A percentile compares a stretch with the other conserved stretches of the same genome.
phyloP scores from a whole-genome alignment of 2,113 vertebrate species.

The Sorex fumeus region DNA sequence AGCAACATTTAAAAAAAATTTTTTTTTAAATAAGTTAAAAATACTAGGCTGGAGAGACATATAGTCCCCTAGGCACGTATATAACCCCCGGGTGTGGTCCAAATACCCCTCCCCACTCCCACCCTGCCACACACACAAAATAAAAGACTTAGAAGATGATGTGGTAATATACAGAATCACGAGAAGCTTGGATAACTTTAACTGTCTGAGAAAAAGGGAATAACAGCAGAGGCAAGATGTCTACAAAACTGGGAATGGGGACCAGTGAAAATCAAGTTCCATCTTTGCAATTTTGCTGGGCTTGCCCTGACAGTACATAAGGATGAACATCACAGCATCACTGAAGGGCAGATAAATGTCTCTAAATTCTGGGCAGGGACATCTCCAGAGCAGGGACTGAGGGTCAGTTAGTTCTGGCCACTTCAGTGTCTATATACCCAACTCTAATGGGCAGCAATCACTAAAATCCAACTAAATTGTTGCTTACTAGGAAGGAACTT shows the following conservation, averaged over 20 bases:
- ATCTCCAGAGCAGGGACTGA: neutral
- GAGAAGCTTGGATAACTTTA: conserved; percentile 6
- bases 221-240: neutral
- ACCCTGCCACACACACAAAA: neutral
- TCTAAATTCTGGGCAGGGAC: neutral
- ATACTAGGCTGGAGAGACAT: too few relatives aligned
- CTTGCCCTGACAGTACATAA: neutral
- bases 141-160: neutral
- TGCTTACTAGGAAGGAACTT: neutral
- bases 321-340: neutral
- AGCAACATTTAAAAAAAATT: too few relatives aligned
- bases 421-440: too few relatives aligned
- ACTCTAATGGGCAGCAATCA: neutral
- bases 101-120: too few relatives aligned
- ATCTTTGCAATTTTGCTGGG: neutral
- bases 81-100: too few relatives aligned
- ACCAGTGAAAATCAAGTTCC: conserved; percentile 22
- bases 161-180: neutral
- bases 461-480: neutral
- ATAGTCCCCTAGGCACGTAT: too few relatives aligned
- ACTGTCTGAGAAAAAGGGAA: neutral
- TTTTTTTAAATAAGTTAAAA: too few relatives aligned
- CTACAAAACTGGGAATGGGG: conserved; percentile 28
- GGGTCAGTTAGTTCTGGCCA: neutral
- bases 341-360: conserved; percentile 2